Percentiles rank a stretch among this genome's conserved stretches.
Conservation (phyloP, 2,113 vertebrate species). For the Theristicus caerulescens region DNA sequence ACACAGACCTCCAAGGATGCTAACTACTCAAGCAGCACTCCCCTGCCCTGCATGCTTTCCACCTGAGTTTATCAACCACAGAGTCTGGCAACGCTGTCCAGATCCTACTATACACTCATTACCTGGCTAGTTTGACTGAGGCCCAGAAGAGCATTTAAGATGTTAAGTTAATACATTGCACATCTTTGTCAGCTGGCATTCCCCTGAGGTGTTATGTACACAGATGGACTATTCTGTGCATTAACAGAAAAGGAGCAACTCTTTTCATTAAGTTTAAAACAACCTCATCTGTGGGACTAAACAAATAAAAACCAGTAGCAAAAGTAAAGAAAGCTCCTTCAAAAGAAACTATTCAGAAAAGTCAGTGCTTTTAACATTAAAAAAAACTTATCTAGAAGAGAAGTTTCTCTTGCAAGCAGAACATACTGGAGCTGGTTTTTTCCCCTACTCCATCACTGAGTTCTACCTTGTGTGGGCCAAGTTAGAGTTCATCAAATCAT, state of each 20-base stretch:
- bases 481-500: neutral
- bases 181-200: neutral
- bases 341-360: neutral
- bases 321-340: neutral
- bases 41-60: neutral
- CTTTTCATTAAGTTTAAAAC: neutral
- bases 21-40: neutral
- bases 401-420: neutral
- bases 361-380: neutral
- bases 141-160: neutral
- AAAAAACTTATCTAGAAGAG: neutral
- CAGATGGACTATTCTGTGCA: neutral
- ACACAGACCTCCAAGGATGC: neutral
- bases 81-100: neutral
- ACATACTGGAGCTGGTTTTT: neutral
- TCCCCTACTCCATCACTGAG: rapidly evolving
- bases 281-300: neutral
- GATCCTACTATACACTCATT: neutral
- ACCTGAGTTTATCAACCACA: neutral
- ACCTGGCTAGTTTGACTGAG: neutral
- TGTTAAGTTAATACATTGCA: neutral
- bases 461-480: neutral
- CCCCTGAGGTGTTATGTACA: neutral
- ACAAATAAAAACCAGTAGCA: neutral
- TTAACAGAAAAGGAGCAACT: neutral